These are phyloP conservation scores for Rhinogobius similis DNA, from an alignment of 2,113 vertebrate species.

Conservation along the genomic window DNA sequence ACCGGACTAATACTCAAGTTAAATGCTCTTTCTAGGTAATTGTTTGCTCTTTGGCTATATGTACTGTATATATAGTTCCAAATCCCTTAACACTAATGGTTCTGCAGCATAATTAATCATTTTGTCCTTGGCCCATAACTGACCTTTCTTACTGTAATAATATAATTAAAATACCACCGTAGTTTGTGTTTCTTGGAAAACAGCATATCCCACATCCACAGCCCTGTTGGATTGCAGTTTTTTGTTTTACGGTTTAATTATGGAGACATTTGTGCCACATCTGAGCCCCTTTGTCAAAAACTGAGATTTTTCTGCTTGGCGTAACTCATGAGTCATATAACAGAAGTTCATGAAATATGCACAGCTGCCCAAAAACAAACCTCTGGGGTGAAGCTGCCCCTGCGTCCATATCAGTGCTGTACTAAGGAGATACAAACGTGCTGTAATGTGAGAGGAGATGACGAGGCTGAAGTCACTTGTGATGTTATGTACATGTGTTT, in stretches of 20 bases:
- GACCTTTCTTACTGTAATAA: neutral
- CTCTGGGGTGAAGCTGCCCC: conserved; percentile 45
- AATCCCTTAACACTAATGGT: conserved; percentile 5
- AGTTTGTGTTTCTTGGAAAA: neutral
- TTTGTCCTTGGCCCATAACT: conserved; percentile 2
- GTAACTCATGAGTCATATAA: conserved; percentile 51
- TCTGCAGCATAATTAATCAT: neutral
- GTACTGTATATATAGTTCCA: neutral
- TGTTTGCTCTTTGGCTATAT: neutral
- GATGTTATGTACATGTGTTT: conserved; percentile 19
- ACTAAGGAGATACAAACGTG: conserved; percentile 49
- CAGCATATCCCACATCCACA: neutral
- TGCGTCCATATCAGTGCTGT: conserved; percentile 35
- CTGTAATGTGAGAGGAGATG: conserved; percentile 45
- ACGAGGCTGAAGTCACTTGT: conserved; percentile 26
- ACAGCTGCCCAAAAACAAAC: conserved; percentile 59
- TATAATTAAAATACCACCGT: neutral
- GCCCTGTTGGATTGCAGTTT: neutral
- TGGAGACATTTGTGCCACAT: conserved; percentile 51
- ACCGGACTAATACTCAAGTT: neutral
- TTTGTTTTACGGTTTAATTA: conserved; percentile 45
- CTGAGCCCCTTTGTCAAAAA: conserved; percentile 12
- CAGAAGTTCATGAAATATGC: conserved; percentile 68
- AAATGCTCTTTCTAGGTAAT: neutral
- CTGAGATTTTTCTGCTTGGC: conserved; percentile 17